These are phyloP conservation scores for Uropetala carovei DNA, from an alignment of 2,888 invertebrate genomes.

Conservation along the genomic window DNA sequence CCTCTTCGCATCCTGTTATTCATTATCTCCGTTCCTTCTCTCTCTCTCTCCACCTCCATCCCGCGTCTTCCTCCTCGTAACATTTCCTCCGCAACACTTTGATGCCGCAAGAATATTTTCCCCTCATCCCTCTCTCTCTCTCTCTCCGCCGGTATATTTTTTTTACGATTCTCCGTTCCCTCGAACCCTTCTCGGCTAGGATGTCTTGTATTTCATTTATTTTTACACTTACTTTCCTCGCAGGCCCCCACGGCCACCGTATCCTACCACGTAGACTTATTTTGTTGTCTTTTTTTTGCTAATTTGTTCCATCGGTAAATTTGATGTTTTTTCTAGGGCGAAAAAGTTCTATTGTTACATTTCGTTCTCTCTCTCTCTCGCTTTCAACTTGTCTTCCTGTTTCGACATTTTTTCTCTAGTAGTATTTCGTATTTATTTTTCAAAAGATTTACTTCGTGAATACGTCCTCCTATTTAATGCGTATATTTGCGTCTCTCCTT, in stretches of 20 bases:
- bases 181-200: not conserved
- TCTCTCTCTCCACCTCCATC: not conserved
- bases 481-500: no score
- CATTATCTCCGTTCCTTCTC: not conserved
- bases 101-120: not conserved
- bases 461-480: no score
- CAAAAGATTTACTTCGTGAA: no score
- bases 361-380: no score
- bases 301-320: not conserved
- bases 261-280: not conserved
- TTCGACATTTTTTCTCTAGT: no score
- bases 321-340: no score
- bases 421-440: no score
- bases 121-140: not conserved
- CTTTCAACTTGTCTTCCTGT: no score
- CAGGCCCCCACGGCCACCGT: not conserved
- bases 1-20: not conserved
- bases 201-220: constrained; percentile 2
- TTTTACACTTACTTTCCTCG: not conserved
- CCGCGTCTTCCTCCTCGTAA: not conserved
- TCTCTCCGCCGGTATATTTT: not conserved
- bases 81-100: not conserved
- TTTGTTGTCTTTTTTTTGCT: not conserved
- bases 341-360: no score
- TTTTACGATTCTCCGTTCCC: constrained; percentile 7